These are phyloP conservation scores for Craterocephalus amniculus DNA, from an alignment of 2,797 vertebrate genomes.

Conservation along the genomic window DNA sequence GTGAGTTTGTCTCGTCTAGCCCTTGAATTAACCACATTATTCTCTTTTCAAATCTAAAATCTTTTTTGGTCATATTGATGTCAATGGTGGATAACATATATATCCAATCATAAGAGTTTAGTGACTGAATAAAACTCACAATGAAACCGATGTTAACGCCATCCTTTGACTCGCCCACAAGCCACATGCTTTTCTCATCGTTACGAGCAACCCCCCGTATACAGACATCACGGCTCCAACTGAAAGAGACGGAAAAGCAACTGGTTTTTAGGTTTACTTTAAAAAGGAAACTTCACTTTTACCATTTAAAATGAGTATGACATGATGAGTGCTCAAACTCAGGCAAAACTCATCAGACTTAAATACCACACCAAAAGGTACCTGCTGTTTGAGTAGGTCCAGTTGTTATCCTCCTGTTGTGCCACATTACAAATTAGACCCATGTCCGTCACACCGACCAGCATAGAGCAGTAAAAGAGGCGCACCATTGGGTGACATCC, in stretches of 20 bases:
- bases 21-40: no score
- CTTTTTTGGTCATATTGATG: no score
- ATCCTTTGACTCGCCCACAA: conserved; percentile 11
- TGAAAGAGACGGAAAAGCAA: conserved; percentile 25
- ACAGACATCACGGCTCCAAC: rapidly evolving
- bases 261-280: not conserved
- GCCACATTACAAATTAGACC: not conserved
- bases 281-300: no score
- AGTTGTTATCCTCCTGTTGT: rapidly evolving
- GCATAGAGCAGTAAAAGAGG: conserved; percentile 59
- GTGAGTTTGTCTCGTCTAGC: no score
- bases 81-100: no score
- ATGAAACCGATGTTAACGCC: conserved; percentile 47
- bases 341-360: not conserved
- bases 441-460: conserved; percentile 32
- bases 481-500: rapidly evolving
- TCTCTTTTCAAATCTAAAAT: no score
- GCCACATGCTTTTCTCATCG: conserved; percentile 75
- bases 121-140: conserved; percentile 62
- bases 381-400: rapidly evolving
- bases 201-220: conserved; percentile 43
- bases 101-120: not conserved
- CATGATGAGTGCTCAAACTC: not conserved
- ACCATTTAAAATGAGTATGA: not conserved
- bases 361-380: conserved; percentile 8